These are phyloP conservation scores for Drosophila kanekoi DNA, from an alignment of 2,888 invertebrate species.

Conservation along the genomic window DNA sequence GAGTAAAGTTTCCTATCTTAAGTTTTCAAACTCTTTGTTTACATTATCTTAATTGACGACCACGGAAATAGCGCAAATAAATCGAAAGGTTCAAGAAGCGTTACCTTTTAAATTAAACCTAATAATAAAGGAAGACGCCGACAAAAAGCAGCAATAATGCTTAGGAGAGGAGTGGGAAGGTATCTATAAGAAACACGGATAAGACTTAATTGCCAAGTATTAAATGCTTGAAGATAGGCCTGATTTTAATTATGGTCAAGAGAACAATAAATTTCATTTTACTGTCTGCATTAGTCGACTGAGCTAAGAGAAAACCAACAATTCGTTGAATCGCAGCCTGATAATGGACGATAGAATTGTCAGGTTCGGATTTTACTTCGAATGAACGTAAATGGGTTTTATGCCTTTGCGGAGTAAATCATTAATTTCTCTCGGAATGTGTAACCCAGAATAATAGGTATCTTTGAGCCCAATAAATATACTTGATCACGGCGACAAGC, in stretches of 20 bases:
- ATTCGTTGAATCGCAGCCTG: neutral
- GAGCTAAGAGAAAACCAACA: constrained; percentile 1
- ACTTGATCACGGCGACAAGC: neutral
- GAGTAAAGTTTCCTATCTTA: neutral
- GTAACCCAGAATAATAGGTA: neutral
- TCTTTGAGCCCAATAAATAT: neutral
- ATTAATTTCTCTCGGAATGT: neutral
- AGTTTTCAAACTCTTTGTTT: constrained; percentile 8
- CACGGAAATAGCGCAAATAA: constrained; percentile 31
- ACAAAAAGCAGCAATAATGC: constrained; percentile 39
- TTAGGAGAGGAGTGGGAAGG: constrained; percentile 2
- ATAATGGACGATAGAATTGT: neutral
- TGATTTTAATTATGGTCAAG: constrained; percentile 41
- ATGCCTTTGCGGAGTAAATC: neutral
- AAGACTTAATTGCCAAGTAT: constrained; percentile 42
- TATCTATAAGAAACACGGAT: constrained; percentile 36
- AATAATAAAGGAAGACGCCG: constrained; percentile 28
- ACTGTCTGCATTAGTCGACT: neutral
- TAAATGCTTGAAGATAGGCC: constrained; percentile 19
- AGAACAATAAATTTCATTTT: constrained; percentile 45
- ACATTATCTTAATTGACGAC: constrained; percentile 24
- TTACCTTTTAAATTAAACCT: constrained; percentile 60
- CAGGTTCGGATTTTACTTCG: neutral
- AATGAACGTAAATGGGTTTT: neutral
- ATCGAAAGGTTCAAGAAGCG: constrained; percentile 51